Evolutionary conservation across 2,888 invertebrate genomes (phyloP), one percentile per base, ranked within the genome.

Genomic region (Morinoia aosen): DNA sequence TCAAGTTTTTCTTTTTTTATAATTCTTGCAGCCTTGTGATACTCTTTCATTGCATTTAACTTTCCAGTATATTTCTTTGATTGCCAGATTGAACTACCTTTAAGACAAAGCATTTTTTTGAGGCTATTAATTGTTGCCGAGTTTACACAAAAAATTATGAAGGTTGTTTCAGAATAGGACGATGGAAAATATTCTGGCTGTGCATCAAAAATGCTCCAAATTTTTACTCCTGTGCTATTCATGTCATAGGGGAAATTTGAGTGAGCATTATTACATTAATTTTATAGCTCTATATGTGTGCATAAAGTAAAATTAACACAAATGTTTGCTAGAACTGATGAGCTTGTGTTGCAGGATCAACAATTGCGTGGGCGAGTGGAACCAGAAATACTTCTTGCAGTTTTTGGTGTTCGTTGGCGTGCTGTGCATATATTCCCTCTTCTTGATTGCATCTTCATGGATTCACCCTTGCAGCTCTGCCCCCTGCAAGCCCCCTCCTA

Each of bases 341-440:
- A 25, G 61, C 61, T 1, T 76, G 76, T 76, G 76, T 91, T 76
- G 76, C 96, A 96, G 98, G 98, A 99, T 99, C 95, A 99, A 99
- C 97, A 99, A 99, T 97, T 99, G 99, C 97, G 98, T 99, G 11
- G 99, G 99, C 93, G 99, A 99, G 97, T 98, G 98, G 97, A 99
- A 99, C 97, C 99, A 99, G 97, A 99, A 99, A 97, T 99, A 98
- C 97, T 99, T 99, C 97, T 98, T 99, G 96, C 98, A 99, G 97
- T 99, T 99, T 97, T 97, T 98, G 96, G 97, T 98, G 91, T 99
- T 98, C 97, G 98, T 98, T 96, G 98, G 98, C 95, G 97, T 98
- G 94, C 97, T 98, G 96, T 98, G 98, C 4, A 97, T 98, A 0
- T 98, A 98, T 97, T 98, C 98, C 16, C 98, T 98, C 91, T 97